These are phyloP conservation scores for Sarotherodon lohbergeri DNA, from an alignment of 2,113 vertebrate genomes.

Conservation along the genomic window DNA sequence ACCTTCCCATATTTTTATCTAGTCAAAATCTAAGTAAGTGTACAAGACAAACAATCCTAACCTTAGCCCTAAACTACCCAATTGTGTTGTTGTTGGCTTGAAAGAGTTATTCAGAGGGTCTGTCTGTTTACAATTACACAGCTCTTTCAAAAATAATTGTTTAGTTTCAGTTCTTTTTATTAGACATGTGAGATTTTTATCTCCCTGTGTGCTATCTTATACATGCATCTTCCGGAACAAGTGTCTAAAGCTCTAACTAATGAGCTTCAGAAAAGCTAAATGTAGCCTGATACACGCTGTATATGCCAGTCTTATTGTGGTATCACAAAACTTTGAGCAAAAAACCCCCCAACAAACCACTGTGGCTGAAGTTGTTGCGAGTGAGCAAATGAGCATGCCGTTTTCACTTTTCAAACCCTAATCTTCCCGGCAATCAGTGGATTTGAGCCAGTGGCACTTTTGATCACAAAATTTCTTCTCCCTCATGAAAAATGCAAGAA, in stretches of 20 bases:
- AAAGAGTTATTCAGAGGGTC: not conserved
- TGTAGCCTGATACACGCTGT: not conserved
- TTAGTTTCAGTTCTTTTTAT: not conserved
- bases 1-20: not conserved
- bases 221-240: not conserved
- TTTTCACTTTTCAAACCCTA: not conserved
- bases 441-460: constrained; percentile 39
- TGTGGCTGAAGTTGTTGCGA: not conserved
- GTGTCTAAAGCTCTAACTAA: not conserved
- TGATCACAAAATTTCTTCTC: constrained; percentile 36
- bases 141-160: not conserved
- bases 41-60: not conserved
- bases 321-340: not conserved
- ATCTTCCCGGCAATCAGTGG: constrained; percentile 26
- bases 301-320: not conserved
- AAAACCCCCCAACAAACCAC: not conserved
- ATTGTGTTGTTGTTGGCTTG: not conserved
- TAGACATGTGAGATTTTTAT: not conserved
- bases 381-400: not conserved
- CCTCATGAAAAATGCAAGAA: constrained; percentile 56
- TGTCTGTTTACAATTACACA: not conserved
- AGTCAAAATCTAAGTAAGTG: not conserved
- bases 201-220: not conserved
- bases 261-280: not conserved
- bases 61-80: not conserved